phyloP scores from a whole-genome alignment of 30 jellyfish, hydroid and myxozoan species.

The Cassiopea andromeda region DNA sequence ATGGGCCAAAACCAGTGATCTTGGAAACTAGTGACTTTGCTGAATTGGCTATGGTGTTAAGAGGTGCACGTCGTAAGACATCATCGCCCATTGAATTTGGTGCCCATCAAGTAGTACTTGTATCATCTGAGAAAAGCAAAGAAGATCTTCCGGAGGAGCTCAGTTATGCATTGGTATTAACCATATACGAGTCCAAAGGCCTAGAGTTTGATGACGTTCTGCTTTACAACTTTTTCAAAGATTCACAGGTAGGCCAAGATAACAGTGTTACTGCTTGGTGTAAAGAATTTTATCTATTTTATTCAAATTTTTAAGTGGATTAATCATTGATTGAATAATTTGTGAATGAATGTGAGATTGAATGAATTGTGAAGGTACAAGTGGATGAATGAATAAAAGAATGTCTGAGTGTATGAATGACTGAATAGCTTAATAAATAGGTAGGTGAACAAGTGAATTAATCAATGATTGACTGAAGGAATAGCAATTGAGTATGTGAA shows the following conservation, averaged over 20 bases:
- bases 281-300: too few relatives aligned
- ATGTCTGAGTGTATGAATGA: too few relatives aligned
- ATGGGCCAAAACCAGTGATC: conserved; percentile 94
- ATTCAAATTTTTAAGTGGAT: too few relatives aligned
- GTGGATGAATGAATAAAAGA: too few relatives aligned
- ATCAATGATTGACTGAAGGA: too few relatives aligned
- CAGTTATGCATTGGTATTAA: conserved; percentile 67
- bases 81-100: conserved; percentile 94
- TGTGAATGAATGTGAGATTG: too few relatives aligned
- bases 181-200: conserved; percentile 93
- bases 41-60: conserved; percentile 81
- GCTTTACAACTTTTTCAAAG: conserved; percentile 90
- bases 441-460: too few relatives aligned
- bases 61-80: conserved; percentile 80
- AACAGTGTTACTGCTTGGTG: background rate
- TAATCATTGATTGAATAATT: too few relatives aligned
- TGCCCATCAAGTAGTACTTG: conserved; percentile 93
- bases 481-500: too few relatives aligned
- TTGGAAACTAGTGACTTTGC: conserved; percentile 75
- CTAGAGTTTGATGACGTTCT: conserved; percentile 92
- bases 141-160: conserved; percentile 84
- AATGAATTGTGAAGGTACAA: too few relatives aligned
- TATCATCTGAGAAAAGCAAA: conserved; percentile 79
- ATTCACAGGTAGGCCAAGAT: conserved; percentile 77
- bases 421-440: too few relatives aligned